A percentile compares a stretch with the other conserved stretches of the same genome.
Conservation (phyloP, 2,797 vertebrate genomes). For the Clarias platycephalus region DNA sequence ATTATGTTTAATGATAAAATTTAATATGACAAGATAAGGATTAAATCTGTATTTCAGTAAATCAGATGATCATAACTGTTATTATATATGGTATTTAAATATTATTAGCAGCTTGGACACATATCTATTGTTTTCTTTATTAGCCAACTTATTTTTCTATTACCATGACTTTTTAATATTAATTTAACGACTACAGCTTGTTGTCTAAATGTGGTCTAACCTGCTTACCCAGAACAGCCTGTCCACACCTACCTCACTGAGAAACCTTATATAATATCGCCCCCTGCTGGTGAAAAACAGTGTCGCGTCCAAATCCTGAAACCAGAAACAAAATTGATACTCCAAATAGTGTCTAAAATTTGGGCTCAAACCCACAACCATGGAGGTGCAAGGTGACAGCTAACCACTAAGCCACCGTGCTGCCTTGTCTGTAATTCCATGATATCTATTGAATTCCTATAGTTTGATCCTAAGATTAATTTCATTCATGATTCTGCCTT, state of each 20-base stretch:
- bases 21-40: neutral
- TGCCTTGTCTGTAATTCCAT: neutral
- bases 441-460: neutral
- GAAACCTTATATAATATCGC: conserved; percentile 36
- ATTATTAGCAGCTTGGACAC: neutral
- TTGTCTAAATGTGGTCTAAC: neutral
- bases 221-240: neutral
- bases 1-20: neutral
- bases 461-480: neutral
- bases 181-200: neutral
- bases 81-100: neutral
- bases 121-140: neutral
- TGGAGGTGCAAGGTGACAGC: no score
- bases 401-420: no score
- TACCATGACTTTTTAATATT: neutral
- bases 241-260: neutral
- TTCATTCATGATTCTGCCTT: neutral
- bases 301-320: neutral
- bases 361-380: no score
- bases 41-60: neutral
- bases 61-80: neutral
- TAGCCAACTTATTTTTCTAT: neutral
- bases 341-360: neutral
- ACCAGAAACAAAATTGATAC: neutral
- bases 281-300: conserved; percentile 45